Conservation (phyloP, 1,140 invertebrate genomes). For the Patella vulgata region DNA sequence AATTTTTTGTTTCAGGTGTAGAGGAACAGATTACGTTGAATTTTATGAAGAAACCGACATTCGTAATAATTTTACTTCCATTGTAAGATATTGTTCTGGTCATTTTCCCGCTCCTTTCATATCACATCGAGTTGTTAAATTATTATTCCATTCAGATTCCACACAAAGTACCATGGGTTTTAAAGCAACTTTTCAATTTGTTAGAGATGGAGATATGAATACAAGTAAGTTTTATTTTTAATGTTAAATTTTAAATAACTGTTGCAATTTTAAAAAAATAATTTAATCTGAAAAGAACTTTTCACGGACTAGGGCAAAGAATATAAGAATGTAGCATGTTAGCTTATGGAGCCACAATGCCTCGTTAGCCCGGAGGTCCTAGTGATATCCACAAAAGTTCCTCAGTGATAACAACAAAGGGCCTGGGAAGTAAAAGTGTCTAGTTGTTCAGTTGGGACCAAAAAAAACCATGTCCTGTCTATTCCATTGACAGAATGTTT, state of each 20-base stretch:
- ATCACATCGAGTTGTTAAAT: constrained; percentile 31
- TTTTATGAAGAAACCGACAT: constrained; percentile 36
- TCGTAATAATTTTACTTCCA: constrained; percentile 31
- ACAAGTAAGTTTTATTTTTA: constrained; percentile 27
- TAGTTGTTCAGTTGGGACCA: too few relatives aligned
- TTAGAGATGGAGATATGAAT: constrained; percentile 22
- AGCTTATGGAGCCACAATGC: too few relatives aligned
- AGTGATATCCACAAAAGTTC: too few relatives aligned
- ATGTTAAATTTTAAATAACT: background rate
- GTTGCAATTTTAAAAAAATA: background rate
- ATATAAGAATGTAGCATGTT: too few relatives aligned
- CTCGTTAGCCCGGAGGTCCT: too few relatives aligned
- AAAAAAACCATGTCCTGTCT: too few relatives aligned
- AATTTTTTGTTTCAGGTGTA: constrained; percentile 46
- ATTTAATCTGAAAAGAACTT: too few relatives aligned
- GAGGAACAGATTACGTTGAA: constrained; percentile 39
- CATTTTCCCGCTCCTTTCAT: constrained; percentile 42
- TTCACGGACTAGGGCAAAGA: too few relatives aligned
- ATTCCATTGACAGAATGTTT: too few relatives aligned
- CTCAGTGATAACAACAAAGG: too few relatives aligned
- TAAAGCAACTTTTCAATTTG: constrained; percentile 47
- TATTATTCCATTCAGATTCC: constrained; percentile 39
- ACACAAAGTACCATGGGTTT: constrained; percentile 36
- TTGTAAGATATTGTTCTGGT: constrained; percentile 42
- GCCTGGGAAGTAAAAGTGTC: too few relatives aligned